A percentile compares a stretch with the other conserved stretches of the same genome.
These are phyloP conservation scores for Chaetogeoica ovagalla DNA, from an alignment of 2,888 invertebrate species.

Conservation along the genomic window DNA sequence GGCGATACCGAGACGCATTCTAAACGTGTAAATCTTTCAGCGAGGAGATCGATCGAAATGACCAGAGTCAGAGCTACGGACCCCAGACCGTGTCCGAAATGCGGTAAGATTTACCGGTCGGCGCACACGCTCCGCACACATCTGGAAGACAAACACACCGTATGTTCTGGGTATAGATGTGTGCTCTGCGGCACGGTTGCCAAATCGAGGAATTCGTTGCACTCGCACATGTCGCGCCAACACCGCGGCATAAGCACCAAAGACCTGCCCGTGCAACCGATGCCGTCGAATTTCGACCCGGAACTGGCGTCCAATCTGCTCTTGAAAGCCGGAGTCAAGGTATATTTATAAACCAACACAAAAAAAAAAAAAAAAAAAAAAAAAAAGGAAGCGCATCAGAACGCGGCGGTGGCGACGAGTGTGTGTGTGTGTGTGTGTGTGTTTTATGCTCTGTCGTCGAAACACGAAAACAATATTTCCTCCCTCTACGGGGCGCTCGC, in stretches of 20 bases:
- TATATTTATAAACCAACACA: constrained; percentile 58
- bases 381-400: too few relatives aligned
- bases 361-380: too few relatives aligned
- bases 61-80: constrained; percentile 87
- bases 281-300: constrained; percentile 90
- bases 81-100: constrained; percentile 89
- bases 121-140: constrained; percentile 89
- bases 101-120: constrained; percentile 88
- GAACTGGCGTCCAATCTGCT: constrained; percentile 78
- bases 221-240: constrained; percentile 92
- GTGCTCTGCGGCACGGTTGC: constrained; percentile 91
- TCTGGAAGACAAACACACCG: constrained; percentile 89
- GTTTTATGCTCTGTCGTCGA: too few relatives aligned
- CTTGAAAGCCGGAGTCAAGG: constrained; percentile 86
- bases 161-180: constrained; percentile 89
- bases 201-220: constrained; percentile 86
- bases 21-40: constrained; percentile 29
- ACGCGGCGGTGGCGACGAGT: too few relatives aligned
- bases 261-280: constrained; percentile 86
- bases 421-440: too few relatives aligned
- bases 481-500: too few relatives aligned
- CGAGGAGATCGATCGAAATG: constrained; percentile 78
- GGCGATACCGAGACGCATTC: not conserved
- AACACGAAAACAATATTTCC: too few relatives aligned
- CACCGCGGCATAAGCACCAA: constrained; percentile 92